Percentiles rank a stretch among this genome's conserved stretches.
phyloP scores from a whole-genome alignment of 1,140 invertebrate species.

The Drosophila suzukii region DNA sequence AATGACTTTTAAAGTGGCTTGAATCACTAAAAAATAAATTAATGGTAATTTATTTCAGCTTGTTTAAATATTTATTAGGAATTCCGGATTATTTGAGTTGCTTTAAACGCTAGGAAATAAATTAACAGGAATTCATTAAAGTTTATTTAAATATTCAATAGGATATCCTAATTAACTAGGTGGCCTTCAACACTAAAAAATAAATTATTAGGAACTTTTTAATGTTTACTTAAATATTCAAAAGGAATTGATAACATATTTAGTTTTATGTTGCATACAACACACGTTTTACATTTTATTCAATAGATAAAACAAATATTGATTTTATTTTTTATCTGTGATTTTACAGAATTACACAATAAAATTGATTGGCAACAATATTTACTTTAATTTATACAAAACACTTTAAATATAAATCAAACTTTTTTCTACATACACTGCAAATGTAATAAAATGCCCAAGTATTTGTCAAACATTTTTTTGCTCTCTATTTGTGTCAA shows the following conservation, averaged over 20 bases:
- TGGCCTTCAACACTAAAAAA: too few relatives aligned
- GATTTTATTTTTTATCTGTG: too few relatives aligned
- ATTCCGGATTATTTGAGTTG: too few relatives aligned
- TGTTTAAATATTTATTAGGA: too few relatives aligned
- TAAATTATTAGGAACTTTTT: too few relatives aligned
- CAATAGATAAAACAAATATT: too few relatives aligned
- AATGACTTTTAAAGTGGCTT: slow-evolving; percentile 1
- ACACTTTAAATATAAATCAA: background rate
- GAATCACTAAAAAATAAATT: background rate
- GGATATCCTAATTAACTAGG: too few relatives aligned
- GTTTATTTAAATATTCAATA: too few relatives aligned
- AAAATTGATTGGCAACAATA: background rate
- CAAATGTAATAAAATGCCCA: slow-evolving; percentile 12
- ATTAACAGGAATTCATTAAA: too few relatives aligned
- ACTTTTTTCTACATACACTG: background rate
- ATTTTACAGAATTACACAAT: too few relatives aligned
- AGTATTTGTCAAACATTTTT: slow-evolving; percentile 19
- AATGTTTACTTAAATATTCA: background rate
- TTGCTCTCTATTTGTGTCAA: background rate
- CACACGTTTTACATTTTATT: background rate
- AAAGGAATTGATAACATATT: background rate
- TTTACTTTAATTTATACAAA: background rate
- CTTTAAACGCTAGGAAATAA: too few relatives aligned
- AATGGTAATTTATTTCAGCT: background rate
- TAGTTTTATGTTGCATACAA: background rate